Evolutionary conservation across 2,797 vertebrate genomes (phyloP), one percentile per base, ranked within the genome.

Genomic region (Sphaeramia orbicularis): DNA sequence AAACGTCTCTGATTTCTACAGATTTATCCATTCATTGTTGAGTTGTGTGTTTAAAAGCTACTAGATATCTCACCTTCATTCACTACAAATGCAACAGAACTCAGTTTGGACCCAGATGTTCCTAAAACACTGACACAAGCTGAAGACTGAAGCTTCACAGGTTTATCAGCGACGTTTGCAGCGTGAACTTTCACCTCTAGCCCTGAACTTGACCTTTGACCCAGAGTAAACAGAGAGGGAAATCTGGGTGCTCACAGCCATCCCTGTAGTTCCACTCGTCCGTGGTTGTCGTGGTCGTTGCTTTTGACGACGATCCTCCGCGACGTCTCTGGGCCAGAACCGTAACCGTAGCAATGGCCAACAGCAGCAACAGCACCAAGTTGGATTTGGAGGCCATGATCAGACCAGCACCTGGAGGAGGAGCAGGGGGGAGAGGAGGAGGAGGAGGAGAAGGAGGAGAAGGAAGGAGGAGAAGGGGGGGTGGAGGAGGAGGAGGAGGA

Each of bases 251-350:
- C 92, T 94, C 83, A 95, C 94, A 92, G 84, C 94, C 94, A 47
- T 93, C 94, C 56, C 85, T 90, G 85, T 89, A 94, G 88, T 94
- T 93, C 94, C 94, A 95, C 68, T 94, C 93, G 0, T 85, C 64
- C 1, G 65, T 80, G 36, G 55, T 27, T 0, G 36, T 43, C 0
- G 81, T 14, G 0, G 27, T 0, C 0, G 68, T 82, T 10, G 52
- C 19, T 9, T 30, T 9, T 49, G 54, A 30, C 1, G 54, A 42
- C 10, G 53, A 41, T 18, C 54, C 52, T 14, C 52, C 54, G 30
- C 93, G 91, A 16, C 82, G 85, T 66, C 63, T 87, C 78, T 94
- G 94, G 55, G 86, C 93, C 53, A 74, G 53, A 35, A 87, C 93
- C 0, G 84, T 53, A 16, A 80, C 89, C 9, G 44, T 35, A 43